phyloP scores from a whole-genome alignment of 1,140 invertebrate genomes.

The Chymomyza costata region DNA sequence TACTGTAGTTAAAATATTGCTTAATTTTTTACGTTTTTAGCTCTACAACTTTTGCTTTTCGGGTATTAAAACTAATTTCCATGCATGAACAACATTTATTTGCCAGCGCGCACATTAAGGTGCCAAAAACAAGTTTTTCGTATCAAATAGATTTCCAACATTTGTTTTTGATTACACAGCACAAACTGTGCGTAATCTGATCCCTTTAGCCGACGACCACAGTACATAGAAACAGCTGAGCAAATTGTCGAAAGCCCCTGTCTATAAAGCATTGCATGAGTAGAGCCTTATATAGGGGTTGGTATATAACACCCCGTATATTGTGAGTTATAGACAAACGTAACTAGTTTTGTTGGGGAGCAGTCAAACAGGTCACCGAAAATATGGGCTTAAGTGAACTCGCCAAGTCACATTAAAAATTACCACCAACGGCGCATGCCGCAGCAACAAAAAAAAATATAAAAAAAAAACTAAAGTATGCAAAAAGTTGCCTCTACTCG shows the following conservation, averaged over 20 bases:
- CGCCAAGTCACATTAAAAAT: constrained; percentile 35
- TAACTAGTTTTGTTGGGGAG: constrained; percentile 50
- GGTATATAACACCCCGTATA: constrained; percentile 36
- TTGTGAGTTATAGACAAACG: constrained; percentile 19
- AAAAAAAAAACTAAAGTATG: constrained; percentile 21
- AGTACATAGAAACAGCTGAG: constrained; percentile 44
- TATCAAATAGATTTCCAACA: no score
- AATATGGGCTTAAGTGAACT: no score
- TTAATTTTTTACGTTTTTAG: no score
- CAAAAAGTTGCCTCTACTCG: constrained; percentile 49
- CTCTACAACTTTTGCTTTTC: no score
- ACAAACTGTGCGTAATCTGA: constrained; percentile 28
- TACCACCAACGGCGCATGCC: constrained; percentile 68
- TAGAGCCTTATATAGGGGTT: constrained; percentile 35
- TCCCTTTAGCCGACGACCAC: neutral
- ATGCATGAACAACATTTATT: no score
- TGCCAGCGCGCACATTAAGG: no score
- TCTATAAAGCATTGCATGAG: no score
- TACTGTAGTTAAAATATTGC: no score
- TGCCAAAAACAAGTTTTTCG: no score
- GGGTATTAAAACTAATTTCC: no score
- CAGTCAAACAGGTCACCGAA: constrained; percentile 51
- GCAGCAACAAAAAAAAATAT: constrained; percentile 34
- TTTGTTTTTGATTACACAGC: no score
- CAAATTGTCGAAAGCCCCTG: no score